Evolutionary conservation across 2,113 vertebrate species (phyloP), one percentile per base, ranked within the genome.

Genomic region (Oryzias celebensis): DNA sequence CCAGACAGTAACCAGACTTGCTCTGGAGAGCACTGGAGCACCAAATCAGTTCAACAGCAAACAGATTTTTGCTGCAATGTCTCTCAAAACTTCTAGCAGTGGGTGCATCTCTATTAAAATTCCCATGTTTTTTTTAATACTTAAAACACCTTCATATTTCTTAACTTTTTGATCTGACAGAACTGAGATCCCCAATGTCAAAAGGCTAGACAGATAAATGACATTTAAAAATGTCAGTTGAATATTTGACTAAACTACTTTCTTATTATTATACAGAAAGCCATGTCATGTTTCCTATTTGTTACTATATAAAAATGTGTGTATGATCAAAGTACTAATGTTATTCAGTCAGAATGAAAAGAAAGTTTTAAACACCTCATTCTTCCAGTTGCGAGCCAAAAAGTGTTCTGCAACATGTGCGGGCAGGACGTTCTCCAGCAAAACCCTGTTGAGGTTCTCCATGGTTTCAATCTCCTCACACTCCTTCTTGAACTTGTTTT

Each of bases 401-500:
- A 98, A 99, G 90, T 99, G 96, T 87, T 99, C 96, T 0, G 97
- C 97, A 23, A 99, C 97, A 0, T 98, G 97, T 1, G 96, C 96
- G 0, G 97, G 97, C 26, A 98, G 92, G 59, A 99, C 96, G 5
- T 99, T 99, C 80, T 99, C 97, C 90, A 99, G 88, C 71, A 99
- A 90, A 68, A 99, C 96, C 0, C 96, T 93, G 84, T 99, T 99
- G 55, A 99, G 91, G 82, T 96, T 99, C 88, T 99, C 97, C 97
- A 99, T 99, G 26, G 96, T 99, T 82, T 99, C 97, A 61, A 98
- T 99, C 92, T 99, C 97, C 89, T 99, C 97, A 15, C 96, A 96
- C 85, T 99, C 96, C 93, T 95, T 98, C 91, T 97, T 97, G 92
- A 99, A 99, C 90, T 99, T 99, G 94, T 97, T 98, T 93, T 98